Percentiles rank a stretch among this genome's conserved stretches.
Conservation (phyloP, 2,888 invertebrate species). For the Autographa gamma region DNA sequence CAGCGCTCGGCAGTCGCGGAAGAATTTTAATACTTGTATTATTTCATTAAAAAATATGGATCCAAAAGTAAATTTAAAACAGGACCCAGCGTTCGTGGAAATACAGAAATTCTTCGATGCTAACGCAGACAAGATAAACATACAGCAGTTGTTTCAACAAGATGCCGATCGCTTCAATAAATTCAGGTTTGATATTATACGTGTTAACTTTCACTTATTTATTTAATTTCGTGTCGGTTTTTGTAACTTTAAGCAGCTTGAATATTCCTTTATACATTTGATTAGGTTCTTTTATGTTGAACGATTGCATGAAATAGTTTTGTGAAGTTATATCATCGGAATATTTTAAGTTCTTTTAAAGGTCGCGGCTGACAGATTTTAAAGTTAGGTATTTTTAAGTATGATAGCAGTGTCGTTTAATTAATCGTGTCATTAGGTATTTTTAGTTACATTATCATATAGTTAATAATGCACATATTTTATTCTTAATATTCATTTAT, state of each 20-base stretch:
- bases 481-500: neutral
- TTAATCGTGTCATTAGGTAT: constrained; percentile 12
- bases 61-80: constrained; percentile 79
- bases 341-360: constrained; percentile 66
- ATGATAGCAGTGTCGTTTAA: constrained; percentile 17
- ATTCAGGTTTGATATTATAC: constrained; percentile 92
- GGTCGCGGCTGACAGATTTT: constrained; percentile 66
- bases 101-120: constrained; percentile 92
- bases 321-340: constrained; percentile 54
- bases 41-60: constrained; percentile 78
- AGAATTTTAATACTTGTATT: constrained; percentile 50
- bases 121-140: constrained; percentile 93
- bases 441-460: constrained; percentile 5
- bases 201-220: constrained; percentile 40
- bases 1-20: constrained; percentile 63
- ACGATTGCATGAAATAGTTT: constrained; percentile 13
- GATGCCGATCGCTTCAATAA: constrained; percentile 95
- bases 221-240: constrained; percentile 36
- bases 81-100: constrained; percentile 92
- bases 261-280: constrained; percentile 3
- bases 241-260: neutral
- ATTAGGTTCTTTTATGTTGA: neutral
- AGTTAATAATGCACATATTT: neutral
- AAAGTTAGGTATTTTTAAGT: neutral
- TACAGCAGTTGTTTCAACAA: constrained; percentile 94